Percentiles rank a stretch among this genome's conserved stretches.
Conservation (phyloP, 2,888 invertebrate genomes). For the Drosophila ezoana region DNA sequence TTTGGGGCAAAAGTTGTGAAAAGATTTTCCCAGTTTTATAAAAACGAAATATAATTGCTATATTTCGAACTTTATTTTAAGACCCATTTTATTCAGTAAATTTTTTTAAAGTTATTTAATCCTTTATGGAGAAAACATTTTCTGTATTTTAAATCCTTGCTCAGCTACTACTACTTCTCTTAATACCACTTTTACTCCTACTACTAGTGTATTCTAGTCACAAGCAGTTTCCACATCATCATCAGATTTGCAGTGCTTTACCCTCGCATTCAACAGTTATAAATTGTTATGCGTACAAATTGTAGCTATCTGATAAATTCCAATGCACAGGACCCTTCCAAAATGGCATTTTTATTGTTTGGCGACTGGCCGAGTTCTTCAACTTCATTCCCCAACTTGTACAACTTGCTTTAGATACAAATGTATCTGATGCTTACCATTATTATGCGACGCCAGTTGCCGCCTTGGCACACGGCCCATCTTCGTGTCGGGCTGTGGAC, state of each 20-base stretch:
- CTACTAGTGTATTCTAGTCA: conserved; percentile 12
- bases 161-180: too few relatives aligned
- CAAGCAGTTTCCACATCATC: conserved; percentile 18
- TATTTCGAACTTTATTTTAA: too few relatives aligned
- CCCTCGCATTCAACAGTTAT: conserved; percentile 63
- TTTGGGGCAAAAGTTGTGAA: neutral
- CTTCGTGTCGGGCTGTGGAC: conserved; percentile 16
- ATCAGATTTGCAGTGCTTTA: conserved; percentile 12
- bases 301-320: conserved; percentile 63
- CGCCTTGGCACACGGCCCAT: conserved; percentile 31
- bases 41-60: too few relatives aligned
- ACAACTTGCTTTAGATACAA: conserved; percentile 21
- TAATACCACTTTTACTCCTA: too few relatives aligned
- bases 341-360: conserved; percentile 32
- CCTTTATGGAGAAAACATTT: neutral
- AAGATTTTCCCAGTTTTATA: neutral
- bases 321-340: conserved; percentile 34
- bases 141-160: neutral
- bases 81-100: neutral
- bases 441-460: conserved; percentile 38
- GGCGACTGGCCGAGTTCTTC: conserved; percentile 1
- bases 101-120: neutral
- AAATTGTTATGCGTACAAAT: conserved; percentile 62
- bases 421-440: conserved; percentile 50
- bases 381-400: too few relatives aligned